These are phyloP conservation scores for Brachynemurus nebulosus DNA, from an alignment of 2,888 invertebrate species.

Conservation along the genomic window DNA sequence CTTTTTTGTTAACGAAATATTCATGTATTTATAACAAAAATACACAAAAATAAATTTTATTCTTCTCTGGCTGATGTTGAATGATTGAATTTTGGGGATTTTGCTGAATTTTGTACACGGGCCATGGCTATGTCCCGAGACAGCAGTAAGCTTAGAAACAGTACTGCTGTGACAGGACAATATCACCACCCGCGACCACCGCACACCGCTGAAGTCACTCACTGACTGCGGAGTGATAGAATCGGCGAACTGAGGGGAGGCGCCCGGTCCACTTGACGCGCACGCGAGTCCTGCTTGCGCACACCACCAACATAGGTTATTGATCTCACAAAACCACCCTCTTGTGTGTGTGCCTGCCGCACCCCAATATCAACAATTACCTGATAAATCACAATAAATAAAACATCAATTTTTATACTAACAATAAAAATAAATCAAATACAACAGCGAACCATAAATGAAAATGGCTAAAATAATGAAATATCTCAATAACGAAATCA, in stretches of 20 bases:
- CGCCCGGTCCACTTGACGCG: constrained; percentile 22
- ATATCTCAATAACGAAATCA: too few species aligned
- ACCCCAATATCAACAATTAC: background rate
- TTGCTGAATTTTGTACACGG: constrained; percentile 11
- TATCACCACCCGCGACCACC: constrained; percentile 52
- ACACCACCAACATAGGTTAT: constrained; percentile 4
- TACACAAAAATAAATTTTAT: background rate
- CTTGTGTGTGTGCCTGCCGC: constrained; percentile 1
- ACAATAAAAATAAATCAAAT: too few species aligned
- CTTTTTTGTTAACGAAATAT: too few species aligned
- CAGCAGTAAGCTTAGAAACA: constrained; percentile 70
- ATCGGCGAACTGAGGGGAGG: constrained; percentile 37
- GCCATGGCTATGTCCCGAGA: constrained; percentile 77
- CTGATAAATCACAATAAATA: background rate
- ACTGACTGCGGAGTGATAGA: constrained; percentile 30
- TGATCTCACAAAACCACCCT: constrained; percentile 4
- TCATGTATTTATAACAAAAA: background rate
- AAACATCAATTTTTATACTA: background rate
- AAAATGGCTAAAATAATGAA: too few species aligned
- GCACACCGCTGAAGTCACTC: constrained; percentile 17
- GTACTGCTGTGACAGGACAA: constrained; percentile 99
- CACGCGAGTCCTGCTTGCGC: background rate
- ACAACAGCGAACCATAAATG: too few species aligned
- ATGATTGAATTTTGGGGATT: too few species aligned
- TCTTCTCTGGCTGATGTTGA: background rate